Evolutionary conservation across 2,113 vertebrate species (phyloP).

Genomic region (Ammodytes marinus): DNA sequence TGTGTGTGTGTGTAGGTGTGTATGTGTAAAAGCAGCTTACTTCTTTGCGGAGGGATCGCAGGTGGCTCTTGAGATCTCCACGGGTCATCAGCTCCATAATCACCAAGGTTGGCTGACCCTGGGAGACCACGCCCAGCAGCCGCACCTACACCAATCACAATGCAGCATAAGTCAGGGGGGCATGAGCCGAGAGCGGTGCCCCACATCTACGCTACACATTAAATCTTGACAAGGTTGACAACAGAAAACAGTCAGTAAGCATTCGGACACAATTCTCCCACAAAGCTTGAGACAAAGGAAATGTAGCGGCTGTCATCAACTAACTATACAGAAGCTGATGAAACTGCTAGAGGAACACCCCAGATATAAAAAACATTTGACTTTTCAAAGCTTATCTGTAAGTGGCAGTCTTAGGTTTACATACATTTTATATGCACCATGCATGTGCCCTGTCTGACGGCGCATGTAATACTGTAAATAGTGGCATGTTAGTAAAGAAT

Average conservation of each 20-base stretch:
- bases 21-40: constrained; percentile 79
- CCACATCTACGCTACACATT: neutral
- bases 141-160: constrained; percentile 88
- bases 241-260: neutral
- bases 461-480: neutral
- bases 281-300: neutral
- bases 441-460: neutral
- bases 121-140: constrained; percentile 96
- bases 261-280: neutral
- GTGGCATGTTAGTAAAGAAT: neutral
- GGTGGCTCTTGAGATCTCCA: constrained; percentile 97
- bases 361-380: neutral
- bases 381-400: neutral
- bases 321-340: neutral
- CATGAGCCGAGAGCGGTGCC: neutral
- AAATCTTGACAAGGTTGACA: constrained; percentile 5
- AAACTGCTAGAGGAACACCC: neutral
- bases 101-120: constrained; percentile 97
- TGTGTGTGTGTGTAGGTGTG: constrained; percentile 1
- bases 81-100: constrained; percentile 99
- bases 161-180: constrained; percentile 18
- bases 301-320: neutral
- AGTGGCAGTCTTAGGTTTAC: neutral
- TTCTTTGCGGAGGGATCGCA: constrained; percentile 92
- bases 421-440: too few species aligned